Evolutionary conservation across 2,888 invertebrate species (phyloP).

Genomic region (Gonocerus acuteangulatus): DNA sequence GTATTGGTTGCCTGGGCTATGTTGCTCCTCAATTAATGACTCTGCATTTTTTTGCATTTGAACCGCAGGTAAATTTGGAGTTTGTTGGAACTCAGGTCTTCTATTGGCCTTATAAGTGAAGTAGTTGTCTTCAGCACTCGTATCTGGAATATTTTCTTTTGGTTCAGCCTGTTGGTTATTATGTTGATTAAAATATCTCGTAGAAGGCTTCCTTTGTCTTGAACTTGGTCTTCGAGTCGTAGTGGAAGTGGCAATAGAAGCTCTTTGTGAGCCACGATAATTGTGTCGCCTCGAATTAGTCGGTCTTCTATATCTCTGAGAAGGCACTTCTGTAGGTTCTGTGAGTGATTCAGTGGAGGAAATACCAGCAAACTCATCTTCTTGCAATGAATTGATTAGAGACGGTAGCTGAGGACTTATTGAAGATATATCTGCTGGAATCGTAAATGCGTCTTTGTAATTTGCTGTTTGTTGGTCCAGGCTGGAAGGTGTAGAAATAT

Average conservation of each 20-base stretch:
- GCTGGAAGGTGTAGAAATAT: conserved; percentile 45
- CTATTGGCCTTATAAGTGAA: not conserved
- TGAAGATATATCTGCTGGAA: conserved; percentile 52
- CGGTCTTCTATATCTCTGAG: conserved; percentile 23
- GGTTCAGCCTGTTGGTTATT: not conserved
- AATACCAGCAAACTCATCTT: conserved; percentile 41
- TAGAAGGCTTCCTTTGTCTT: conserved; percentile 46
- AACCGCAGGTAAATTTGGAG: not conserved
- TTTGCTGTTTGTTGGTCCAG: conserved; percentile 9
- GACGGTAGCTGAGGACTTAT: conserved; percentile 54
- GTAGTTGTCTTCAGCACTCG: conserved; percentile 1
- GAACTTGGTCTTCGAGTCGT: conserved; percentile 43
- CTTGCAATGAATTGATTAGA: conserved; percentile 54
- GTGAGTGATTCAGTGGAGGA: conserved; percentile 9
- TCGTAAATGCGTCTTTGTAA: conserved; percentile 42
- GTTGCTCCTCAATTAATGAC: not conserved
- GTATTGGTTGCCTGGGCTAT: not conserved
- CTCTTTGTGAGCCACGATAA: conserved; percentile 32
- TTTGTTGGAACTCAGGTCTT: not conserved
- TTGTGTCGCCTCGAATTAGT: conserved; percentile 27
- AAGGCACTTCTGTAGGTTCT: conserved; percentile 27
- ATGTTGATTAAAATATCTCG: conserved; percentile 37
- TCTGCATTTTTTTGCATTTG: not conserved
- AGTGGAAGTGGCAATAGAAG: conserved; percentile 37
- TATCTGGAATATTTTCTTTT: not conserved